phyloP scores from a whole-genome alignment of 1,140 invertebrate species.

The Cryptotermes secundus region DNA sequence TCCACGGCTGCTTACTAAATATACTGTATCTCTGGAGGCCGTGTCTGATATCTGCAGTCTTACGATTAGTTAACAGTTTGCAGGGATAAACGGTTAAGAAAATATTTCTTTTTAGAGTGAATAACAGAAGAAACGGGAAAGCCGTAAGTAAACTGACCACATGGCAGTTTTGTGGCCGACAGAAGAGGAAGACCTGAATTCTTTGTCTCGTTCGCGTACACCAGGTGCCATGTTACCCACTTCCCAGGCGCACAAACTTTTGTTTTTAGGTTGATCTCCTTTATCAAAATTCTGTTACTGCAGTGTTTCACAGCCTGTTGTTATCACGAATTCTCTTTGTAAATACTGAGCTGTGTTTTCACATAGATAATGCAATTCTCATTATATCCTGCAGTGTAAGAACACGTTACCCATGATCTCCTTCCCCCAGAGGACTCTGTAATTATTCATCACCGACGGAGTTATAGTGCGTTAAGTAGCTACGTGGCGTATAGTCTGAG shows the following conservation, averaged over 20 bases:
- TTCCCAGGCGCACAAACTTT: not conserved
- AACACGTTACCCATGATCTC: not conserved
- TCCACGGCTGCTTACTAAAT: no score
- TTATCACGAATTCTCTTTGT: slow-evolving; percentile 29
- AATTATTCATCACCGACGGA: not conserved
- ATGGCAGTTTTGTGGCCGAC: no score
- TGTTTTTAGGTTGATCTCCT: not conserved
- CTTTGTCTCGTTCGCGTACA: no score
- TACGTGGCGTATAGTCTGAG: not conserved
- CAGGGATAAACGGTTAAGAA: no score
- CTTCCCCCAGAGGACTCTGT: not conserved
- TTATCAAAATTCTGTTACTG: not conserved
- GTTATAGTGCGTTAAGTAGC: not conserved
- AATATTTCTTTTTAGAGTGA: no score
- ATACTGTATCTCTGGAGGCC: no score
- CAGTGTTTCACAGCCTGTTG: not conserved
- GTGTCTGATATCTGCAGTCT: no score
- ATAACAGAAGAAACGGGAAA: no score
- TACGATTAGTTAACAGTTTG: no score
- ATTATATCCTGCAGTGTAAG: slow-evolving; percentile 18
- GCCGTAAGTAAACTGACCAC: no score
- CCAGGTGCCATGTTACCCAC: no score
- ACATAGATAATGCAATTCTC: slow-evolving; percentile 30
- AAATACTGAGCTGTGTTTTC: not conserved
- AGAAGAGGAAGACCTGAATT: no score